Evolutionary conservation across 2,888 invertebrate species (phyloP), one percentile per base, ranked within the genome.

Genomic region (Zele albiditarsus): DNA sequence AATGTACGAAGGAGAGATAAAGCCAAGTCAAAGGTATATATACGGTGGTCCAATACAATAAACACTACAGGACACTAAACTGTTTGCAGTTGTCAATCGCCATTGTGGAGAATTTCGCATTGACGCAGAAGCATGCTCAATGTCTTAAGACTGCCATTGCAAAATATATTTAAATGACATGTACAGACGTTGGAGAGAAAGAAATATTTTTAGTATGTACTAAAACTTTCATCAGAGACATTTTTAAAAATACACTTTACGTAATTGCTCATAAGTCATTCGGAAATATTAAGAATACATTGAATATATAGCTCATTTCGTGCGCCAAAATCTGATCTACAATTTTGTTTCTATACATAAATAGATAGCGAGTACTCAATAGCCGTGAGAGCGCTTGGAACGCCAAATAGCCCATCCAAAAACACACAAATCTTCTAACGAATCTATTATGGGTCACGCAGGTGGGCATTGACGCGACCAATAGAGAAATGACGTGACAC

Each of bases 51-150:
- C 75, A 84, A 85, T 85, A 87, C 86, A 88, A 88, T 88, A 88
- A 88, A 86, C 85, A 84, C 23, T 83, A 85, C 85, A 85, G 83
- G 87, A 87, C 87, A 87, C 87, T 88, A 88, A 88, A 88, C 87
- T 88, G 88, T 88, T 88, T 85, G 87, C 87, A 83, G 85, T 85
- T 88, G 87, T 88, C 87, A 87, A 87, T 86, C 83, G 53, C 78
- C 75, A 82, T 83, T 81, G 84, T 82, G 75, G 76, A 77, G 81
- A 71, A 81, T 78, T 74, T 74, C 57, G 20, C 70, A 60, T n/a
- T 53, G 57, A 62, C 67, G 46, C 14, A 42, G 8, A 31, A 58
- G 33, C 28, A 20, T 49, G 67, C 38, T 16, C 42, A 69, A 70
- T 77, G 69, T 74, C 71, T 57, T 31, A 28, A 31, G 57, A 16